These are phyloP conservation scores for Nesoenas mayeri DNA, from an alignment of 2,113 vertebrate species.

Conservation along the genomic window DNA sequence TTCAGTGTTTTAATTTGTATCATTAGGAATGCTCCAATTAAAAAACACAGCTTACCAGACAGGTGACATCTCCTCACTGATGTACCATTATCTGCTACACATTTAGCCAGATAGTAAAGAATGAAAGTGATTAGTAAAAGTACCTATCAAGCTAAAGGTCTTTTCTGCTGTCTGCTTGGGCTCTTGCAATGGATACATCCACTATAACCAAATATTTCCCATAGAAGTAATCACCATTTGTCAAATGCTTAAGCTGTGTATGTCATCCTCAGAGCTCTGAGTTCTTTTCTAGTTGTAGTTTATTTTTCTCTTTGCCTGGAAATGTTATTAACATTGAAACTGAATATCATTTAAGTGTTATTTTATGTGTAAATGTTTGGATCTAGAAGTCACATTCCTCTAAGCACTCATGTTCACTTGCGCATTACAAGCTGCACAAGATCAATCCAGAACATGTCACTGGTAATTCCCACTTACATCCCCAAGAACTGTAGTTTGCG, in stretches of 20 bases:
- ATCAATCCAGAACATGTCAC: neutral
- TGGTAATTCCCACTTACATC: neutral
- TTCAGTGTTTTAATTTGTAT: neutral
- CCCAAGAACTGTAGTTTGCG: fast-evolving
- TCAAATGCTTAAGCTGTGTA: neutral
- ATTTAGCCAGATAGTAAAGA: neutral
- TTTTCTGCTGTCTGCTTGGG: neutral
- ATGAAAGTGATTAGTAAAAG: neutral
- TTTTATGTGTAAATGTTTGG: neutral
- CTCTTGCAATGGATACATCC: neutral
- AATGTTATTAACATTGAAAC: neutral
- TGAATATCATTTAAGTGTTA: too few species aligned
- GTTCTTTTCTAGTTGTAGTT: neutral
- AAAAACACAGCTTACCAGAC: neutral
- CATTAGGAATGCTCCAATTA: neutral
- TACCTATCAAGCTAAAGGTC: neutral
- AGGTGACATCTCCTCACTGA: neutral
- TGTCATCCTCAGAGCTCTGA: neutral
- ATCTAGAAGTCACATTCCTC: neutral
- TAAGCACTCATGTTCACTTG: neutral
- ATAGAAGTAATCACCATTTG: neutral
- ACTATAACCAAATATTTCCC: neutral
- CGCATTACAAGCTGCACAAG: neutral
- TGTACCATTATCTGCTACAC: neutral
- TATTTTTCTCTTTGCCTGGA: neutral